Conservation (phyloP, 1,140 invertebrate species). For the Nasonia vitripennis region DNA sequence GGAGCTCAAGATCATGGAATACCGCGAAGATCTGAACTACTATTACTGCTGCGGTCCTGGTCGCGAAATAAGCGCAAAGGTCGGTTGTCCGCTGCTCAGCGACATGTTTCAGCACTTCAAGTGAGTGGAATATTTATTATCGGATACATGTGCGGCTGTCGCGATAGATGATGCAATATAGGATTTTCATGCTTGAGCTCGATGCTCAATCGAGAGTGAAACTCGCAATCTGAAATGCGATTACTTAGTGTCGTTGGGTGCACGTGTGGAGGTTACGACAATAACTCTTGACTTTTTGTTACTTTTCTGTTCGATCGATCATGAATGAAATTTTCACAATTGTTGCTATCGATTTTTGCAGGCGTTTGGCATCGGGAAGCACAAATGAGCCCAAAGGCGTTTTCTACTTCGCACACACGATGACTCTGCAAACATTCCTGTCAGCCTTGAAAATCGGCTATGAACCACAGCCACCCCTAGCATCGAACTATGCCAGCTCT, state of each 20-base stretch:
- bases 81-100: constrained; percentile 84
- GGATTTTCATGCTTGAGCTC: background rate
- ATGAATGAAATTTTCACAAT: too few relatives aligned
- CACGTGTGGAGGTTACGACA: too few relatives aligned
- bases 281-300: too few relatives aligned
- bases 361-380: constrained; percentile 57
- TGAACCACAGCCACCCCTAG: constrained; percentile 79
- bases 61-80: constrained; percentile 77
- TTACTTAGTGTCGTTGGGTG: too few relatives aligned
- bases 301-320: too few relatives aligned
- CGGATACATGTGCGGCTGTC: too few relatives aligned
- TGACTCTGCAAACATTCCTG: constrained; percentile 79
- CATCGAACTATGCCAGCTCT: constrained; percentile 80
- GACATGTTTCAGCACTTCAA: constrained; percentile 84
- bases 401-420: constrained; percentile 85
- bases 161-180: too few relatives aligned
- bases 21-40: constrained; percentile 85
- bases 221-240: background rate
- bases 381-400: constrained; percentile 76
- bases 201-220: background rate
- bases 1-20: constrained; percentile 85
- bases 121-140: constrained; percentile 61
- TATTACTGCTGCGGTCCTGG: constrained; percentile 88
- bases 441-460: constrained; percentile 81
- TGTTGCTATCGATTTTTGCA: background rate